These are phyloP conservation scores for Otus sunia DNA, from an alignment of 2,113 vertebrate genomes.

Conservation along the genomic window DNA sequence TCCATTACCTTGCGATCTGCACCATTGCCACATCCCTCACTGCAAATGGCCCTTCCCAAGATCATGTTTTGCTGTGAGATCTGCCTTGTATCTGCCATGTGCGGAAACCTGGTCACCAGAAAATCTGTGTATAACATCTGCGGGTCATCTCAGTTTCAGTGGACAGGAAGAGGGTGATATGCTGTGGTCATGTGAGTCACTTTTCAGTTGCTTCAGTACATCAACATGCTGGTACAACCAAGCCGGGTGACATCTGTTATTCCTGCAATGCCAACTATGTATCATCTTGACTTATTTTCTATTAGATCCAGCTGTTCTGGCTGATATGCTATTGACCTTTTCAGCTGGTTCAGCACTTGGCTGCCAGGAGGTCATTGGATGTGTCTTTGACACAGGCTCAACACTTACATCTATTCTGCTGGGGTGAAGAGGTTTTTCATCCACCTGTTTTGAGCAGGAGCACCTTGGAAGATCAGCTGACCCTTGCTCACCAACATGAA, in stretches of 20 bases:
- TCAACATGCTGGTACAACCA: neutral
- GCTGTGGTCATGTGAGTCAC: neutral
- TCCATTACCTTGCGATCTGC: neutral
- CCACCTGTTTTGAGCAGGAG: neutral
- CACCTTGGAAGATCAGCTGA: slow-evolving; percentile 26
- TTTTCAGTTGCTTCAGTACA: slow-evolving; percentile 29
- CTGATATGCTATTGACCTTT: slow-evolving; percentile 33
- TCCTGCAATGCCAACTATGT: slow-evolving; percentile 13
- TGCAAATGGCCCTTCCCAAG: neutral
- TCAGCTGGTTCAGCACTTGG: slow-evolving; percentile 9
- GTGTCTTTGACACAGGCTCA: neutral
- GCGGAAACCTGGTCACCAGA: neutral
- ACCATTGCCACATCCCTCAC: neutral
- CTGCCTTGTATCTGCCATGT: neutral
- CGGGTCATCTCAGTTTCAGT: neutral
- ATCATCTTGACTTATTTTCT: neutral
- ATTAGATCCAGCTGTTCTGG: slow-evolving; percentile 56
- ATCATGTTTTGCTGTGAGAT: neutral
- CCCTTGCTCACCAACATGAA: neutral
- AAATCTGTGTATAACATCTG: neutral
- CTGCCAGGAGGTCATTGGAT: neutral
- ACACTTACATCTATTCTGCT: neutral
- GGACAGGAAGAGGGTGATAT: neutral
- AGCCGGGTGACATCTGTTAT: neutral
- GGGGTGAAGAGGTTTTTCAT: neutral